Evolutionary conservation across 2,888 invertebrate genomes (phyloP).

Genomic region (Acanthopleura granulata): DNA sequence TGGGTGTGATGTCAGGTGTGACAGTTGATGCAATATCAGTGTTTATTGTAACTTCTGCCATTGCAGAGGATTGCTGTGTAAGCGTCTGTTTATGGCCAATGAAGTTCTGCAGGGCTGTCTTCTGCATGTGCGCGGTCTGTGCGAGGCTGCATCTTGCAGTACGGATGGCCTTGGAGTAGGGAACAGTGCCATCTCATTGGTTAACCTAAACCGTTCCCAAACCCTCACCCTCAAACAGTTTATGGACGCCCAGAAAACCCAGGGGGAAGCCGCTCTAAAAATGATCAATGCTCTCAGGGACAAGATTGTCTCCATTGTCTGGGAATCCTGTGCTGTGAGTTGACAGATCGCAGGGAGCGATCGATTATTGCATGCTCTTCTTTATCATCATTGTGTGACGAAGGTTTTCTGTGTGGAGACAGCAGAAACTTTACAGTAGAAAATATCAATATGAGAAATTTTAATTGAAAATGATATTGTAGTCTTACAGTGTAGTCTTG

Average conservation of each 20-base stretch:
- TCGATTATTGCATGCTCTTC: too few relatives aligned
- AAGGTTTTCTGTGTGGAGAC: too few relatives aligned
- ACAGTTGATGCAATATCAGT: too few relatives aligned
- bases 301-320: conserved; percentile 62
- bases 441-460: too few relatives aligned
- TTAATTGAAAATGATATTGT: too few relatives aligned
- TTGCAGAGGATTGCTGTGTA: conserved; percentile 52
- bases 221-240: conserved; percentile 62
- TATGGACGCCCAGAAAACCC: conserved; percentile 49
- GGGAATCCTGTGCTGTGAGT: conserved; percentile 67
- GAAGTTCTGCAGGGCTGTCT: conserved; percentile 67
- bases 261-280: conserved; percentile 48
- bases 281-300: conserved; percentile 55
- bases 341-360: conserved; percentile 16
- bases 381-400: too few relatives aligned
- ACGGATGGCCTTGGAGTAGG: conserved; percentile 41
- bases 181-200: conserved; percentile 52
- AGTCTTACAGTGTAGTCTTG: too few relatives aligned
- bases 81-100: conserved; percentile 62
- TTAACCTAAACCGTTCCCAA: conserved; percentile 50
- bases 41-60: background rate
- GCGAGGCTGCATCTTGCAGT: conserved; percentile 63
- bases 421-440: too few relatives aligned
- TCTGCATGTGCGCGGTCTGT: conserved; percentile 62
- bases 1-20: too few relatives aligned